phyloP scores from a whole-genome alignment of 2,888 invertebrate genomes.

The Cephus sareptanus region DNA sequence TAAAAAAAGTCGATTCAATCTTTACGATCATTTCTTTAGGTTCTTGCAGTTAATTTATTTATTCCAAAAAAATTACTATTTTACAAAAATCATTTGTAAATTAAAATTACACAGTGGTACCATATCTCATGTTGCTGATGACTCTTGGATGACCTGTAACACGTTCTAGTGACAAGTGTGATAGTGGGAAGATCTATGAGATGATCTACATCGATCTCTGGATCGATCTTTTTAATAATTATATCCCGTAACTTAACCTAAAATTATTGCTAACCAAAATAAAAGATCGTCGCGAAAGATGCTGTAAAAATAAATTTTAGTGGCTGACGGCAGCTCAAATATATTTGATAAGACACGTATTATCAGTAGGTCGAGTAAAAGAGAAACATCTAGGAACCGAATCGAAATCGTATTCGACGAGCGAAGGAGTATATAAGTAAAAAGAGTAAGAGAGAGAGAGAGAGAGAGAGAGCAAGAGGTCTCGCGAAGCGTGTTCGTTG shows the following conservation, averaged over 20 bases:
- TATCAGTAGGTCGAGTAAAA: background rate
- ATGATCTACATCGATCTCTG: background rate
- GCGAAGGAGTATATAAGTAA: slow-evolving; percentile 16
- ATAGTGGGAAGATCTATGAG: background rate
- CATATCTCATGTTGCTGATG: background rate
- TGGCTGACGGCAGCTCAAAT: background rate
- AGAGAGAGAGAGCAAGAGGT: slow-evolving; percentile 26
- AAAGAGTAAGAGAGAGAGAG: slow-evolving; percentile 19
- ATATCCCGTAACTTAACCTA: background rate
- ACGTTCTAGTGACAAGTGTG: background rate
- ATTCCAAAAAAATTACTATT: background rate
- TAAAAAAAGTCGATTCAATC: background rate
- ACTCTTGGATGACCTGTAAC: background rate
- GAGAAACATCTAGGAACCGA: background rate
- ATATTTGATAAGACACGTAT: background rate
- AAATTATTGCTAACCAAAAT: background rate
- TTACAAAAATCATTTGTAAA: slow-evolving; percentile 2
- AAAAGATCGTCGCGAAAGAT: background rate
- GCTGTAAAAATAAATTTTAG: background rate
- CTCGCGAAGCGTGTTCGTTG: slow-evolving; percentile 8
- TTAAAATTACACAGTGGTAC: slow-evolving; percentile 24
- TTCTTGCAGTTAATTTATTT: background rate
- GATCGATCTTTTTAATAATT: background rate
- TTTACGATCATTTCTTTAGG: background rate
- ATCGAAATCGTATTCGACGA: background rate